A percentile compares a stretch with the other conserved stretches of the same genome.
phyloP scores from a whole-genome alignment of 2,888 invertebrate species.

The Theodoxus fluviatilis region DNA sequence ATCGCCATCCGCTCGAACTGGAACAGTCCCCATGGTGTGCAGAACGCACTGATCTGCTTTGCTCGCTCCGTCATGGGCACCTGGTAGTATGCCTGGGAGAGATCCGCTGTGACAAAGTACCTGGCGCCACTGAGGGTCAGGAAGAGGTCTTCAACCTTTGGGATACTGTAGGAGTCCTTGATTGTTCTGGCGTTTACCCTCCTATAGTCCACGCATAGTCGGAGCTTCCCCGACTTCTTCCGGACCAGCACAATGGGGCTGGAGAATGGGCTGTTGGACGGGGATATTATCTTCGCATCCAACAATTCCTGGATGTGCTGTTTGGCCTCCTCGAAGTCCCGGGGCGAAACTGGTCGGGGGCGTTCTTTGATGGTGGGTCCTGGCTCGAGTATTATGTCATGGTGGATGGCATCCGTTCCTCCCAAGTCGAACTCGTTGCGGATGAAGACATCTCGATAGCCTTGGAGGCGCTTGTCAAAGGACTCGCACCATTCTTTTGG shows the following conservation, averaged over 20 bases:
- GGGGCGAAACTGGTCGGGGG: neutral
- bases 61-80: constrained; percentile 13
- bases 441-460: constrained; percentile 20
- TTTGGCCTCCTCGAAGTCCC: constrained; percentile 20
- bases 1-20: constrained; percentile 14
- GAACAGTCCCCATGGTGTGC: constrained; percentile 15
- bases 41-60: constrained; percentile 20
- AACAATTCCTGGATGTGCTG: constrained; percentile 18
- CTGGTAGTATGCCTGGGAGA: constrained; percentile 18
- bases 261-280: neutral
- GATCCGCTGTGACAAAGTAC: constrained; percentile 15
- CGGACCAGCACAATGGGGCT: constrained; percentile 18
- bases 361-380: constrained; percentile 1
- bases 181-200: neutral
- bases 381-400: constrained; percentile 12
- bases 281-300: constrained; percentile 13
- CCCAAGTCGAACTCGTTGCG: constrained; percentile 20
- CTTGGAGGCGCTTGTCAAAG: neutral
- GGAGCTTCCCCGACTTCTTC: constrained; percentile 1
- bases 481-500: neutral
- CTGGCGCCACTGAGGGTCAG: constrained; percentile 1
- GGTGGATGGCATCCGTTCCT: neutral
- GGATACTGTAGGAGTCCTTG: constrained; percentile 9
- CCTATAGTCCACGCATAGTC: constrained; percentile 17
- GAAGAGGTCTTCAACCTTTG: constrained; percentile 21